Base-by-base conservation (phyloP, 2,797 vertebrate species). In the Aulostomus chinensis region DNA sequence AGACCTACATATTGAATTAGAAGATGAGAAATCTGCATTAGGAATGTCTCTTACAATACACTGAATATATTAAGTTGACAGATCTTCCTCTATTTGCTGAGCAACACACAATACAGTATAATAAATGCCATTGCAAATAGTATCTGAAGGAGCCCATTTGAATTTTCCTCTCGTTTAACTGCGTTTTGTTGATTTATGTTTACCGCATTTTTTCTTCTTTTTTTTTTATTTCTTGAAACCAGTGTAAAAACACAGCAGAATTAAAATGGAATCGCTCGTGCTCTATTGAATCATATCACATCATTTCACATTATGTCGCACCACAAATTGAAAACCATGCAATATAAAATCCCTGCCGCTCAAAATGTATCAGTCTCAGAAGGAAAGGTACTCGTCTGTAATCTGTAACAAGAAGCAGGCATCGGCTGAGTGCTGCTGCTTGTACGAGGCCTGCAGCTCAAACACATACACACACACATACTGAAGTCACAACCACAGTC, bases 271-370 rank as follows among this genome's bases (percentile, higher is more conserved):
- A 41, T 29, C 3, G 40, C 65, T 67, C 73, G 51, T 42, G 66
- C 69, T 72, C 64, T 28, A 47, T 26, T 69, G 72, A 68, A 56
- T 83, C 67, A 13, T 38, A 61, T 73, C 71, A 24, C 43, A 78
- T 78, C 63, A 62, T 67, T 56, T 14, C 32, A 53, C 65, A 63
- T 69, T 49, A 64, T 68, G 54, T 63, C 32, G n/a, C 59, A 43
- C 48, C 54, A 34, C 43, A 58, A 33, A 16, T 25, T 38, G 31
- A 62, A 64, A 64, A 41, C 30, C 4, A 61, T 17, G 38, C 24
- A 15, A 53, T 39, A 67, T 62, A 43, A 68, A 63, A 72, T 31
- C 9, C 7, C 31, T 4, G 51, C 58, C 14, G 57, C 49, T 26
- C 12, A n/a, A 55, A 55, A 61, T 58, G 17, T 20, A 57, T 35